Base-by-base conservation (phyloP, 2,888 invertebrate species). In the Schizaphis graminum region DNA sequence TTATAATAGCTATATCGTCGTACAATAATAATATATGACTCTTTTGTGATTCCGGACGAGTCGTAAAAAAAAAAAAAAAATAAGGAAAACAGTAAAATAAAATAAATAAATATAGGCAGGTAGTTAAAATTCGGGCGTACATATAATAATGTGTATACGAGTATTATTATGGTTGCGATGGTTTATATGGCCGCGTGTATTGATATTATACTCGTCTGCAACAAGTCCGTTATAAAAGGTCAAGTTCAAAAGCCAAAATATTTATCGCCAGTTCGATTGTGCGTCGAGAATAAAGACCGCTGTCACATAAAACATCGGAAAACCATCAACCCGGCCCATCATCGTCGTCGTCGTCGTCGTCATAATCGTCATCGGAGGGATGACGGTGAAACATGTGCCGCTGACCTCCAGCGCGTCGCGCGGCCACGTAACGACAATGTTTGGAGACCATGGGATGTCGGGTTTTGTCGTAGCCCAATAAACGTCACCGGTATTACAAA, bases 401-500 rank as follows among this genome's bases (percentile, higher is more conserved):
- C 56, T 85, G 89, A 89, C 89, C 44, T 87, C n/a, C 49, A 2
- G 57, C 0, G 24, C 41, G 35, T n/a, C 53, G 56, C 53, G 56
- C 77, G 93, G 89, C 89, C 89, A 41, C 85, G 89, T 93, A 90
- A 93, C 93, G 84, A 84, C 67, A 53, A 90, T 90, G 85, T 93
- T 93, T 35, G 84, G 85, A 90, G 57, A 35, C 85, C n/a, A 57
- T 35, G 84, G 26, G 49, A 28, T 47, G 87, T 85, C 24, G 41
- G 87, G 86, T 61, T 86, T 92, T 88, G 92, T 88, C 90, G 28
- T 21, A 61, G 61, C 86, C 93, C 61, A 94, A 94, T 94, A 94
- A 94, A 94, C 93, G 93, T 94, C 93, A 94, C 90, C 67, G 85
- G 53, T 49, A 86, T 90, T 61, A 86, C 86, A 41, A 67, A 94